These are phyloP conservation scores for Corythornis vintsioides DNA, from an alignment of 2,113 vertebrate genomes.

Conservation along the genomic window DNA sequence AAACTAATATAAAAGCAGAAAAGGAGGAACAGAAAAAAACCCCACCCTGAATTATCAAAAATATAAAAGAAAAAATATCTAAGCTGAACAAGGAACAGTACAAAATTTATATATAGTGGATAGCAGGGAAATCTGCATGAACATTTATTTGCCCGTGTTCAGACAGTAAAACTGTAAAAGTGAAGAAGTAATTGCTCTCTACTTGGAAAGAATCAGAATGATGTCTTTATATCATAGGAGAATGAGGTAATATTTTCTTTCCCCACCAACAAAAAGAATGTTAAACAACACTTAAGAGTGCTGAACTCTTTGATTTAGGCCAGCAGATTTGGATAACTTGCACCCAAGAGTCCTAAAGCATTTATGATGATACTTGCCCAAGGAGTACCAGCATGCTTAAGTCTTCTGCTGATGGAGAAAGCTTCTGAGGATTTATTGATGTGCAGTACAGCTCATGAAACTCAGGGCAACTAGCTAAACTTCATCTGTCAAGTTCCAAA, in stretches of 20 bases:
- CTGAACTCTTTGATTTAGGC: not conserved
- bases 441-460: not conserved
- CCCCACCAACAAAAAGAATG: not conserved
- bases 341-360: not conserved
- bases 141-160: not conserved
- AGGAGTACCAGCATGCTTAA: not conserved
- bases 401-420: not conserved
- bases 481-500: not conserved
- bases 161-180: not conserved
- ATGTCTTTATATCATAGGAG: not conserved
- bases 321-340: not conserved
- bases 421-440: not conserved
- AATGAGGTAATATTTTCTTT: conserved; percentile 34
- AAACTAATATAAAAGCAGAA: not conserved
- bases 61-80: not conserved
- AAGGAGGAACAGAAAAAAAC: not conserved
- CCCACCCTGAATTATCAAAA: not conserved
- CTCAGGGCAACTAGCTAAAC: not conserved
- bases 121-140: not conserved
- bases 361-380: not conserved
- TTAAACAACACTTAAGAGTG: not conserved
- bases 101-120: not conserved
- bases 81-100: not conserved
- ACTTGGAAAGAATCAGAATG: conserved; percentile 5
- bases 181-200: not conserved